Conservation (phyloP, 1,140 invertebrate genomes). For the Eciton burchellii region DNA sequence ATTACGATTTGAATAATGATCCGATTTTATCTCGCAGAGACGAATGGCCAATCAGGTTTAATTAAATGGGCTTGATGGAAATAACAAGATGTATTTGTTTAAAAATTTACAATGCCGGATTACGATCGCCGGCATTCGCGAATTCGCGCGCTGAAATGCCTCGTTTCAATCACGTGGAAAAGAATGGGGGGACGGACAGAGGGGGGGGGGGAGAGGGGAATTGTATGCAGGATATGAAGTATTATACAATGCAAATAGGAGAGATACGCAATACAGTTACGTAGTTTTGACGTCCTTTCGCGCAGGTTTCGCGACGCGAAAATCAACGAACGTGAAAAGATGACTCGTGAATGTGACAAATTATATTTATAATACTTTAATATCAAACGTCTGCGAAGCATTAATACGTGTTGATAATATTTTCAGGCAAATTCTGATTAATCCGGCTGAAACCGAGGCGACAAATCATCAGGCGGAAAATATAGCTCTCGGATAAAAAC, state of each 20-base stretch:
- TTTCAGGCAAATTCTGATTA: not conserved
- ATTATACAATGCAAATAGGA: not conserved
- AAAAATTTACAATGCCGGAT: slow-evolving; percentile 4
- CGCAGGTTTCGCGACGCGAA: not conserved
- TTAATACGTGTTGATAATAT: slow-evolving; percentile 9
- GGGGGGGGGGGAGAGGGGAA: no score
- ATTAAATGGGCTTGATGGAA: slow-evolving; percentile 27
- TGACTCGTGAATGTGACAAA: slow-evolving; percentile 6
- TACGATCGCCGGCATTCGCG: slow-evolving; percentile 3
- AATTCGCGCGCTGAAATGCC: slow-evolving; percentile 19
- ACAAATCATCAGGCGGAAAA: not conserved
- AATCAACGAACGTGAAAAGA: not conserved
- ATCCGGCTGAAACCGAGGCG: not conserved
- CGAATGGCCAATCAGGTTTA: slow-evolving; percentile 55
- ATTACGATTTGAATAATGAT: slow-evolving; percentile 63
- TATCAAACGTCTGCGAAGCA: not conserved
- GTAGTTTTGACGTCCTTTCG: not conserved
- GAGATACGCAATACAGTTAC: slow-evolving; percentile 9
- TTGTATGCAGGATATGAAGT: not conserved
- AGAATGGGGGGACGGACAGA: slow-evolving; percentile 2
- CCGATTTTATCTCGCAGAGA: slow-evolving; percentile 34
- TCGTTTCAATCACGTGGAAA: slow-evolving; percentile 15
- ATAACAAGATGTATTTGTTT: slow-evolving; percentile 39
- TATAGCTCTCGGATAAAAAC: not conserved
- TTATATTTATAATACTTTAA: slow-evolving; percentile 13